These are phyloP conservation scores for Mionectes olivaceus DNA, from an alignment of 2,797 vertebrate species.

Conservation along the genomic window DNA sequence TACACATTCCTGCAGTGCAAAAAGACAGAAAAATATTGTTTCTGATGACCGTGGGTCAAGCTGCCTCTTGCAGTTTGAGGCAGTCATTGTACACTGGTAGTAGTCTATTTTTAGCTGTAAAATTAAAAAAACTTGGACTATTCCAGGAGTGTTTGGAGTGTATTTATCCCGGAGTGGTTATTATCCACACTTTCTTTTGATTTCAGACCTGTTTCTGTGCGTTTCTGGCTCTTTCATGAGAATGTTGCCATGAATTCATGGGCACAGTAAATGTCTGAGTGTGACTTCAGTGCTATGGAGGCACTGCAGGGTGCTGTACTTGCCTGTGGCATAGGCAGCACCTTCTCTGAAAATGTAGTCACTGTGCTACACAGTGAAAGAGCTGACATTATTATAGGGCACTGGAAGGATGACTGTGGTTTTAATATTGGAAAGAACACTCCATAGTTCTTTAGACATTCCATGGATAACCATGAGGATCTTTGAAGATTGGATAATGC, in stretches of 20 bases:
- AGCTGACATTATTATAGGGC: background rate
- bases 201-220: background rate
- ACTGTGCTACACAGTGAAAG: background rate
- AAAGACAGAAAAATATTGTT: background rate
- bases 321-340: background rate
- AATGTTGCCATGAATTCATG: background rate
- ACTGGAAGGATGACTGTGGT: background rate
- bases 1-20: background rate
- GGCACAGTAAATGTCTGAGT: background rate
- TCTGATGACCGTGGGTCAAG: background rate
- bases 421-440: background rate
- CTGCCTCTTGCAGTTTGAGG: background rate
- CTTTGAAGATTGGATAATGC: background rate
- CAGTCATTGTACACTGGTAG: background rate
- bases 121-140: background rate
- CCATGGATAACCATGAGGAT: background rate
- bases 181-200: background rate
- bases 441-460: background rate
- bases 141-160: background rate
- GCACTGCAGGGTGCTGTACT: background rate
- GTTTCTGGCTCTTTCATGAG: background rate
- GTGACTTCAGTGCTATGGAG: accelerated
- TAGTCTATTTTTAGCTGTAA: background rate
- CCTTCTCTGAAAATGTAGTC: background rate
- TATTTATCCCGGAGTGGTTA: background rate